Conservation (phyloP, 2,797 vertebrate genomes). For the Enteromius argenteus region DNA sequence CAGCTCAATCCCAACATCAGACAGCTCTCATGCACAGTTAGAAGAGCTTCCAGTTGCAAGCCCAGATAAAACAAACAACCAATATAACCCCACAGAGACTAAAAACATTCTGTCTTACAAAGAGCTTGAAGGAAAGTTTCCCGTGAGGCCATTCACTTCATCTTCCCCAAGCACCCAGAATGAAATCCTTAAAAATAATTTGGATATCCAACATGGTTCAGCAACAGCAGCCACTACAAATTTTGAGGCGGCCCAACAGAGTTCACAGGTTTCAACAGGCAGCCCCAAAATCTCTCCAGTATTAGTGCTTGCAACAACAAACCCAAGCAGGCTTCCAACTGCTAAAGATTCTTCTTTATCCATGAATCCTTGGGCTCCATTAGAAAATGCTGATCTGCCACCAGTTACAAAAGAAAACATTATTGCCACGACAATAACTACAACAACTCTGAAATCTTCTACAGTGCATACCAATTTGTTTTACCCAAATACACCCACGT, state of each 20-base stretch:
- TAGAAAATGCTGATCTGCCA: slow-evolving; percentile 56
- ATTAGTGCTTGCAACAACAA: slow-evolving; percentile 51
- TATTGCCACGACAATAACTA: slow-evolving; percentile 53
- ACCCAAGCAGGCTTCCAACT: slow-evolving; percentile 52
- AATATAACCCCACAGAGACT: slow-evolving; percentile 31
- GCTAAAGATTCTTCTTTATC: slow-evolving; percentile 44
- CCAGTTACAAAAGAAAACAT: slow-evolving; percentile 41
- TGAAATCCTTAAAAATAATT: slow-evolving; percentile 48
- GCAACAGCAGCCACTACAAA: neutral
- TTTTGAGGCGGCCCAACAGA: slow-evolving; percentile 44
- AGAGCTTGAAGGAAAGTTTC: slow-evolving; percentile 48
- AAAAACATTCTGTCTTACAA: slow-evolving; percentile 36
- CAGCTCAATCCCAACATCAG: slow-evolving; percentile 44
- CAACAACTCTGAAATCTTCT: slow-evolving; percentile 51
- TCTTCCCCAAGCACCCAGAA: slow-evolving; percentile 34
- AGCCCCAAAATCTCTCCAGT: slow-evolving; percentile 55
- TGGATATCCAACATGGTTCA: slow-evolving; percentile 38
- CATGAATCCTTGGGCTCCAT: slow-evolving; percentile 67
- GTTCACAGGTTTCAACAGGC: slow-evolving; percentile 47
- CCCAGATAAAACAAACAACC: slow-evolving; percentile 49
- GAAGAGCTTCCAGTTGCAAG: slow-evolving; percentile 54
- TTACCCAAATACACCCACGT: slow-evolving; percentile 34
- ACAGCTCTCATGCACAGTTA: slow-evolving; percentile 40
- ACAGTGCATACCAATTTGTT: slow-evolving; percentile 53
- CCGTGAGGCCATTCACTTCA: slow-evolving; percentile 49